phyloP scores from a whole-genome alignment of 2,797 vertebrate species.

The Anabacerthia variegaticeps region DNA sequence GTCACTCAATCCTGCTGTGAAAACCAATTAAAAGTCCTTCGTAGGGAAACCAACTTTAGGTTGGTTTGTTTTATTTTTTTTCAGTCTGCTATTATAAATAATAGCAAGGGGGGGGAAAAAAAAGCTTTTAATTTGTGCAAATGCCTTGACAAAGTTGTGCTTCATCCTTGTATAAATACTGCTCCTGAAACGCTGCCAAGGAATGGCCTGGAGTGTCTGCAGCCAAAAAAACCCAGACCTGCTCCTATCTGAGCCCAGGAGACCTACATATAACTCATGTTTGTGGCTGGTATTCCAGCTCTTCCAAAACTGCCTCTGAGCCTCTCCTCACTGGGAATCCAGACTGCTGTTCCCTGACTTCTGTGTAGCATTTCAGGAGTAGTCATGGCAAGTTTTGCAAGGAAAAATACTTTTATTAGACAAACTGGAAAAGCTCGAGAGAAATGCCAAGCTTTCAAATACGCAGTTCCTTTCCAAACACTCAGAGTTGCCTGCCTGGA shows the following conservation, averaged over 20 bases:
- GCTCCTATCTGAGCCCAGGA: background rate
- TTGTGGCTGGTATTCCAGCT: background rate
- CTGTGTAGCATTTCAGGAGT: background rate
- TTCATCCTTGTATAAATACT: slow-evolving; percentile 57
- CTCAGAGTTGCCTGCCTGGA: background rate
- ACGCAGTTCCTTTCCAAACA: background rate
- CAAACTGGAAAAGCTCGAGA: background rate
- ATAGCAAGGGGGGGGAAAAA: background rate
- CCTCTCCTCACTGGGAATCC: background rate
- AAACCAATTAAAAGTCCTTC: slow-evolving; percentile 33
- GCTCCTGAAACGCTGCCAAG: slow-evolving; percentile 41
- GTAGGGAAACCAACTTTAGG: background rate
- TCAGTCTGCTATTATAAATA: slow-evolving; percentile 20
- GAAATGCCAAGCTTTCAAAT: background rate
- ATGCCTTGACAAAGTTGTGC: slow-evolving; percentile 7
- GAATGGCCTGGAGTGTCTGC: slow-evolving; percentile 13
- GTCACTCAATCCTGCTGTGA: background rate
- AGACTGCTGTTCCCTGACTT: background rate
- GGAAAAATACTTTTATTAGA: background rate
- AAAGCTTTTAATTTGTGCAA: slow-evolving; percentile 44
- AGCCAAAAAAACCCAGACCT: background rate
- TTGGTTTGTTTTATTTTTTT: background rate
- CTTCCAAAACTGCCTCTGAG: background rate
- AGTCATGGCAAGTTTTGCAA: background rate
- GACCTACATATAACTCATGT: background rate